Conservation (phyloP, 1,140 invertebrate species). For the Daktulosphaira vitifoliae region DNA sequence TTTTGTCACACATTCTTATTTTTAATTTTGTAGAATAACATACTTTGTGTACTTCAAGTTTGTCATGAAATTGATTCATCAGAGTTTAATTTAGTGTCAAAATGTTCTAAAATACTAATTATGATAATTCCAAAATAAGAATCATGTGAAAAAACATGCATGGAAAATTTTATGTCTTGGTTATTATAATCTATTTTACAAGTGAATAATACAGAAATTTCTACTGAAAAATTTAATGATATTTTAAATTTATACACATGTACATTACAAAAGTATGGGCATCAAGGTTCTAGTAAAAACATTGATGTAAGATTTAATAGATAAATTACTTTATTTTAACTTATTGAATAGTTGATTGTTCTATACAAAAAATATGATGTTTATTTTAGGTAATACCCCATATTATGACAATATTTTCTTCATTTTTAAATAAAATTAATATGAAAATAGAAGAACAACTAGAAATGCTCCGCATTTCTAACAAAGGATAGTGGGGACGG, state of each 20-base stretch:
- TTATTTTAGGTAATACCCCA: not conserved
- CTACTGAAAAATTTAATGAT: not conserved
- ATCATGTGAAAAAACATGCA: not conserved
- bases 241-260: slow-evolving; percentile 11
- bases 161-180: slow-evolving; percentile 13
- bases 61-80: not conserved
- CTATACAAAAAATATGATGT: too few relatives aligned
- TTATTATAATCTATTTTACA: not conserved
- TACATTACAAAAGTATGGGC: not conserved
- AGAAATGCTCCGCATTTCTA: too few relatives aligned
- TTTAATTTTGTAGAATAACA: not conserved
- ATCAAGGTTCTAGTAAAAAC: not conserved
- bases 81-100: not conserved
- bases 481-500: too few relatives aligned
- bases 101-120: not conserved
- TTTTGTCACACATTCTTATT: too few relatives aligned
- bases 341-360: too few relatives aligned
- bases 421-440: slow-evolving; percentile 3
- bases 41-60: slow-evolving; percentile 14
- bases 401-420: not conserved
- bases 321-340: too few relatives aligned
- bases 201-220: not conserved
- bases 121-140: slow-evolving; percentile 3
- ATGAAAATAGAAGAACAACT: not conserved
- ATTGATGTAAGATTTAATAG: slow-evolving; percentile 2